A percentile compares a stretch with the other conserved stretches of the same genome.
phyloP scores from a whole-genome alignment of 1,140 invertebrate species.

The Bombus breviceps region DNA sequence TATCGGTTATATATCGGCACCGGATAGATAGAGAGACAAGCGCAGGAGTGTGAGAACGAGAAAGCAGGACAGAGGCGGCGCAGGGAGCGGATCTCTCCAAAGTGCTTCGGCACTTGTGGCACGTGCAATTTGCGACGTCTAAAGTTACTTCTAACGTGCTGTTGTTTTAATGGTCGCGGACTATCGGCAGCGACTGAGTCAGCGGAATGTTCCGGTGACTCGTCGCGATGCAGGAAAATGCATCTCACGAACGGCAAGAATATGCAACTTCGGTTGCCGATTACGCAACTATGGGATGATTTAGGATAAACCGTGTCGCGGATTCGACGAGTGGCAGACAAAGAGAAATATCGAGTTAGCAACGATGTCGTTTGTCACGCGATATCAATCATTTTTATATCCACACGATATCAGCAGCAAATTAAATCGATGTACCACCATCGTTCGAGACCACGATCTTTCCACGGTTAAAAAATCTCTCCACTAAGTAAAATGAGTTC shows the following conservation, averaged over 20 bases:
- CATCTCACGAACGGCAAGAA: background rate
- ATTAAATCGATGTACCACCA: too few species aligned
- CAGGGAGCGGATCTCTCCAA: slow-evolving; percentile 34
- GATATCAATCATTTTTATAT: background rate
- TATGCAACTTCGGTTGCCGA: background rate
- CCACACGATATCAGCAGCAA: fast-evolving
- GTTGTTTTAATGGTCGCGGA: slow-evolving; percentile 49
- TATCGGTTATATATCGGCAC: slow-evolving; percentile 63
- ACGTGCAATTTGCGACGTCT: slow-evolving; percentile 63
- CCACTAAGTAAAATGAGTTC: too few species aligned
- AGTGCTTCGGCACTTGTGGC: slow-evolving; percentile 55
- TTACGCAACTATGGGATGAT: background rate
- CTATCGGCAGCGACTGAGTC: slow-evolving; percentile 21
- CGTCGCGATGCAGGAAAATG: slow-evolving; percentile 14
- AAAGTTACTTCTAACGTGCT: slow-evolving; percentile 56
- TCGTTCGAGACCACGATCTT: too few species aligned
- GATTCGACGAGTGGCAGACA: background rate
- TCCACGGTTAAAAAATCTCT: too few species aligned
- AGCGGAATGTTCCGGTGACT: slow-evolving; percentile 29
- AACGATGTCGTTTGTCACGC: background rate
- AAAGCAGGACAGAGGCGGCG: background rate
- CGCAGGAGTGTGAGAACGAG: background rate
- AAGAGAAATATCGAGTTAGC: too few species aligned
- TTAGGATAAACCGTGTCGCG: background rate
- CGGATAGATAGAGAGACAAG: slow-evolving; percentile 24